Evolutionary conservation across 2,113 vertebrate genomes (phyloP).

Genomic region (Python bivittatus): DNA sequence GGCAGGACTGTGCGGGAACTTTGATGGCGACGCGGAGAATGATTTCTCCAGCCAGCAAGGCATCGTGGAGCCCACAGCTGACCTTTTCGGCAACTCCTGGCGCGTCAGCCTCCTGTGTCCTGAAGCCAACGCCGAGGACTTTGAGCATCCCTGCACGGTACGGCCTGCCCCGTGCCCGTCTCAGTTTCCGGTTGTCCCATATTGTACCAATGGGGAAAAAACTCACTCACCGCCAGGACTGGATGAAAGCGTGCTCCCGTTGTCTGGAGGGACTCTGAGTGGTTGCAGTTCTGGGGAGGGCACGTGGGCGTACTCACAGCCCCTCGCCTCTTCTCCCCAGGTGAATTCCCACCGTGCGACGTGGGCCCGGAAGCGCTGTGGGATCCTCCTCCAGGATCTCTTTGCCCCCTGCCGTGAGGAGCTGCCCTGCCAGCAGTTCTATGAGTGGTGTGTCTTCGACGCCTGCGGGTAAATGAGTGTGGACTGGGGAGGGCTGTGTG

Average conservation of each 20-base stretch:
- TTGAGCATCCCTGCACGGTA: constrained; percentile 82
- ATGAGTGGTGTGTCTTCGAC: constrained; percentile 89
- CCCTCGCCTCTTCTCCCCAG: constrained; percentile 26
- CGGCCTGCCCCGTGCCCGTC: neutral
- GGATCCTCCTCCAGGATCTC: constrained; percentile 74
- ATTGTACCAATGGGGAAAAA: rapidly evolving
- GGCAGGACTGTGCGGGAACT: constrained; percentile 88
- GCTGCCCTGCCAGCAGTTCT: constrained; percentile 84
- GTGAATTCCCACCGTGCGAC: constrained; percentile 77
- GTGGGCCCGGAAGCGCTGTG: constrained; percentile 83
- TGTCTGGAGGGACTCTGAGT: neutral
- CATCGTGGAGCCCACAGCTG: constrained; percentile 81
- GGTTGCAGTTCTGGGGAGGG: too few relatives aligned
- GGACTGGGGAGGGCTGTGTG: neutral
- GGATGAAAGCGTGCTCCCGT: neutral
- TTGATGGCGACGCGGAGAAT: constrained; percentile 87
- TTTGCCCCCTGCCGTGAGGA: constrained; percentile 79
- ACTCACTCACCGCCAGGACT: neutral
- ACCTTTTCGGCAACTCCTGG: constrained; percentile 92
- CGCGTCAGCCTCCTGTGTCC: constrained; percentile 87
- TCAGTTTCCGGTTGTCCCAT: neutral
- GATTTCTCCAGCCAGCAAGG: constrained; percentile 87
- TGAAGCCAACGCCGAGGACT: constrained; percentile 75
- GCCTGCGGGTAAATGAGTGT: constrained; percentile 83
- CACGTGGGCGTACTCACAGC: rapidly evolving